Evolutionary conservation across 2,797 vertebrate species (phyloP), one percentile per base, ranked within the genome.

Genomic region (Acipenser transmontanus): DNA sequence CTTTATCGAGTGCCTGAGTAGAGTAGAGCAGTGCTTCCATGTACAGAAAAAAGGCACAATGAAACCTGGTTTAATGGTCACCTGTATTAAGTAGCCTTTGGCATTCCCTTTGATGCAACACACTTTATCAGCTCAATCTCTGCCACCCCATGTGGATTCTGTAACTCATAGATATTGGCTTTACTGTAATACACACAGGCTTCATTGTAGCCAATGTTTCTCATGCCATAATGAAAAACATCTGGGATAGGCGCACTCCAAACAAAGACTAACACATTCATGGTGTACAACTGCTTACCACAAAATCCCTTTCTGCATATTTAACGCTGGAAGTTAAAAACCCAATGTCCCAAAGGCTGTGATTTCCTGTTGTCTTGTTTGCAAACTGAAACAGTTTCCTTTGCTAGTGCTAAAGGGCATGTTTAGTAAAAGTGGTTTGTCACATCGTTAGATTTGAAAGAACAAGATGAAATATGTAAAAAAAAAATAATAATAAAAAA

Each of bases 51-150:
- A 82, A 4, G 71, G 70, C 69, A 71, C 80, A 81, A 82, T 84
- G 77, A 86, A 84, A 81, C 77, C 76, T 77, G 77, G 72, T 78
- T 84, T 84, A 69, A 70, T 71, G 74, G 73, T 86, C 84, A 84
- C 84, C 85, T 88, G 84, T 74, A 73, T 68, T 11, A 4, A 71
- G 71, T 64, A 72, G 79, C 82, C 71, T 61, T 69, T 47, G 70
- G 82, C 82, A 7, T 66, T 70, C 50, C 1, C 84, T 86, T 87
- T 84, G 78, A 87, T 85, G 81, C 69, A 10, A 70, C 13, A 63
- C 14, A 67, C 54, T 56, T 64, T 1, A 50, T 62, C 70, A 56
- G 48, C 77, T 76, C 81, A 74, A 76, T 69, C 80, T 71, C 65
- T n/a, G 72, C 76, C 76, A 71, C 49, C 63, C 74, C 65, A 66